Conservation (phyloP, 1,140 invertebrate species). For the Monomorium pharaonis region DNA sequence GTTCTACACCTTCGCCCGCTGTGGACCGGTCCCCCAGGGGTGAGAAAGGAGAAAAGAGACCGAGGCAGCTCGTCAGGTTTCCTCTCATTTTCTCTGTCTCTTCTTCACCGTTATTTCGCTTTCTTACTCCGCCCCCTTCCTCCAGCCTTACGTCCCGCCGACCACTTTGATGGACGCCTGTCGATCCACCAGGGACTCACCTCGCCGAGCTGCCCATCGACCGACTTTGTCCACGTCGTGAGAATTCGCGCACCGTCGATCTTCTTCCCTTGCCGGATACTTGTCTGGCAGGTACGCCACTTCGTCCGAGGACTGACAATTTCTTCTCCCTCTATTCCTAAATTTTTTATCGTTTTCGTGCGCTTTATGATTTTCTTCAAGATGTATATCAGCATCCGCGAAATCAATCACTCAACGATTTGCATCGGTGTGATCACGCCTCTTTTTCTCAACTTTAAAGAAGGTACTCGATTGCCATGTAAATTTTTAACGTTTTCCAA, state of each 20-base stretch:
- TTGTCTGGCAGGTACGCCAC: constrained; percentile 40
- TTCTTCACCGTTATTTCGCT: constrained; percentile 48
- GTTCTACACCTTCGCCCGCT: constrained; percentile 58
- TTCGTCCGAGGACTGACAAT: constrained; percentile 2
- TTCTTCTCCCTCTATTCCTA: neutral
- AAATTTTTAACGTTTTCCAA: neutral
- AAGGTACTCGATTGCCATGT: neutral
- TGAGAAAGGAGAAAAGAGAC: constrained; percentile 71
- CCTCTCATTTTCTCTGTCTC: constrained; percentile 51
- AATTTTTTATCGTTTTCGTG: neutral
- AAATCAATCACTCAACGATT: constrained; percentile 16
- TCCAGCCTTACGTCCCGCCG: constrained; percentile 56
- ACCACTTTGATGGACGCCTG: constrained; percentile 76
- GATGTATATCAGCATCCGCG: neutral
- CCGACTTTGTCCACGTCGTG: constrained; percentile 51
- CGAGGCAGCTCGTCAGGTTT: constrained; percentile 73
- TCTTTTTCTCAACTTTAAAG: neutral
- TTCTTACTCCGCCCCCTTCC: constrained; percentile 45
- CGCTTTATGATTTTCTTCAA: neutral
- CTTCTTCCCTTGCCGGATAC: neutral
- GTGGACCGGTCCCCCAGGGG: constrained; percentile 71
- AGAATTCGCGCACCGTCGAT: constrained; percentile 37
- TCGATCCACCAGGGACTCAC: constrained; percentile 72
- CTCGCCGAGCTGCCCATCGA: constrained; percentile 5
- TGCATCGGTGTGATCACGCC: neutral